These are phyloP conservation scores for Erythrolamprus reginae DNA, from an alignment of 2,113 vertebrate species.

Conservation along the genomic window DNA sequence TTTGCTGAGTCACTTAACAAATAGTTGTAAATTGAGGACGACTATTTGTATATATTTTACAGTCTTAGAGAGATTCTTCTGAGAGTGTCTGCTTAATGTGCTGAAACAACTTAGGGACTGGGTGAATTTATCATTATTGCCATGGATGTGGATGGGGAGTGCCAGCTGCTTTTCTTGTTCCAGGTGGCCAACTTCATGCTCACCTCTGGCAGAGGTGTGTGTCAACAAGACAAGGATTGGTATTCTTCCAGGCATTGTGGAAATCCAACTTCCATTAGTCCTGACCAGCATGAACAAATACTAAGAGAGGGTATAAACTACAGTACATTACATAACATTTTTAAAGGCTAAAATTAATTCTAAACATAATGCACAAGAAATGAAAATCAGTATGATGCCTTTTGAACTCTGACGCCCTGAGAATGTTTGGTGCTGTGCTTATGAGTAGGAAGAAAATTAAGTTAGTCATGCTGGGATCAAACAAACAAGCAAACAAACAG, in stretches of 20 bases:
- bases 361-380: background rate
- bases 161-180: background rate
- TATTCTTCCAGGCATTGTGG: background rate
- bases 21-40: background rate
- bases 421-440: background rate
- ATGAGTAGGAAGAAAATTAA: background rate
- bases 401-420: background rate
- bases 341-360: background rate
- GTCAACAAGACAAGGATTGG: background rate
- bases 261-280: background rate
- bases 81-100: background rate
- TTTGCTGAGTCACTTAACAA: background rate
- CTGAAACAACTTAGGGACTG: background rate
- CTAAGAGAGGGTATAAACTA: background rate
- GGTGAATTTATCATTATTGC: background rate
- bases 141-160: background rate
- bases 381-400: fast-evolving
- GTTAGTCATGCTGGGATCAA: background rate
- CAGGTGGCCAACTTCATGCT: background rate
- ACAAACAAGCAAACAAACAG: background rate
- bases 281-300: background rate
- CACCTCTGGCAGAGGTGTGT: background rate
- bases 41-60: background rate
- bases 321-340: background rate
- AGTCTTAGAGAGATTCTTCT: background rate